A percentile compares a stretch with the other conserved stretches of the same genome.
Conservation (phyloP, 2,888 invertebrate species). For the Trimorus sp. region DNA sequence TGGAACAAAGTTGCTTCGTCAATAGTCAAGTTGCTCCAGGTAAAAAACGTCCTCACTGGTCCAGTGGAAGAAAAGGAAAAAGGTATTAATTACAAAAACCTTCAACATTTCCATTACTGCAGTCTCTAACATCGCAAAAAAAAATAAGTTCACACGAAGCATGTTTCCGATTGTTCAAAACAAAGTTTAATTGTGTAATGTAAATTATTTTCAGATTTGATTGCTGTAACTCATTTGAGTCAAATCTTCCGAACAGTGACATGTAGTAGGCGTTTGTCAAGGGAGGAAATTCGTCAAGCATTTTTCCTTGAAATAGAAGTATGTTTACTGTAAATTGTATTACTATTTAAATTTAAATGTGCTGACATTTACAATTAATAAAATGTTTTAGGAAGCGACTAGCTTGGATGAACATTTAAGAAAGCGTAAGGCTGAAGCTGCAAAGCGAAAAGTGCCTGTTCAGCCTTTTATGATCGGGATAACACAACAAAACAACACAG, state of each 20-base stretch:
- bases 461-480: conserved; percentile 13
- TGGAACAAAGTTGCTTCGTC: too few species aligned
- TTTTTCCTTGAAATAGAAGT: conserved; percentile 6
- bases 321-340: too few species aligned
- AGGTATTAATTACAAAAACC: neutral
- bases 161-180: too few species aligned
- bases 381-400: neutral
- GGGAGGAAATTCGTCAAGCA: neutral
- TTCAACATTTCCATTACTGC: too few species aligned
- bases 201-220: conserved; percentile 5
- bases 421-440: neutral
- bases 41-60: too few species aligned
- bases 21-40: too few species aligned
- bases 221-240: conserved; percentile 1
- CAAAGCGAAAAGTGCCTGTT: neutral
- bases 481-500: neutral
- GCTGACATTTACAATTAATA: neutral
- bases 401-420: neutral
- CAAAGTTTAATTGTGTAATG: too few species aligned
- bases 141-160: too few species aligned
- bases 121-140: too few species aligned
- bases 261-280: neutral
- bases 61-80: too few species aligned
- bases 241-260: neutral
- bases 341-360: neutral